A percentile compares a stretch with the other conserved stretches of the same genome.
These are phyloP conservation scores for Sceliomorpha sp. DNA, from an alignment of 2,888 invertebrate genomes.

Conservation along the genomic window DNA sequence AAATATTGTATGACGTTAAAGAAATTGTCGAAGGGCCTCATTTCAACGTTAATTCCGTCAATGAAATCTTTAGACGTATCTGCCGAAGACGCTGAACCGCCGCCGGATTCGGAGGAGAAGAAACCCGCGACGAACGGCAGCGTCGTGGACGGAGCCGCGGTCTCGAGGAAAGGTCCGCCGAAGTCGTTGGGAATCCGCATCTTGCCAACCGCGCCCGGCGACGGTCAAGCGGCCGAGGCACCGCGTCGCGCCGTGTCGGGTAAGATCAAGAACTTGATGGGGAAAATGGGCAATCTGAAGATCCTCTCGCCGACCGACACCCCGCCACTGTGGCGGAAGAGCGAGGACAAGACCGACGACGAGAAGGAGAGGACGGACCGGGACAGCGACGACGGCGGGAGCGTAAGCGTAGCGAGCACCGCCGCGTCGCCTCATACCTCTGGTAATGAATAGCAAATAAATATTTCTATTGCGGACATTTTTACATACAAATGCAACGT, in stretches of 20 bases:
- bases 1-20: too few relatives aligned
- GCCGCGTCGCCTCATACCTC: constrained; percentile 60
- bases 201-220: constrained; percentile 48
- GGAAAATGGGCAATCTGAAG: constrained; percentile 74
- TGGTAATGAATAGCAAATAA: constrained; percentile 57
- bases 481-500: too few relatives aligned
- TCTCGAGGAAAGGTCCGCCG: constrained; percentile 69
- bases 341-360: constrained; percentile 66
- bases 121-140: too few relatives aligned
- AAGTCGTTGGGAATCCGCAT: constrained; percentile 67
- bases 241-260: too few relatives aligned
- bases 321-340: constrained; percentile 66
- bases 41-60: too few relatives aligned
- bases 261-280: constrained; percentile 75
- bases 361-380: constrained; percentile 54
- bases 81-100: constrained; percentile 11
- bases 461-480: constrained; percentile 30
- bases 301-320: constrained; percentile 75
- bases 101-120: constrained; percentile 17
- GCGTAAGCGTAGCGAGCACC: constrained; percentile 64
- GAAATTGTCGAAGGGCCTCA: constrained; percentile 13
- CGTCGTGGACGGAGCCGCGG: constrained; percentile 42
- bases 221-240: too few relatives aligned
- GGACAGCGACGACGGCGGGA: constrained; percentile 70
- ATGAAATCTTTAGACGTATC: too few relatives aligned